These are phyloP conservation scores for Drosophila lacicola DNA, from an alignment of 2,888 invertebrate species.

Conservation along the genomic window DNA sequence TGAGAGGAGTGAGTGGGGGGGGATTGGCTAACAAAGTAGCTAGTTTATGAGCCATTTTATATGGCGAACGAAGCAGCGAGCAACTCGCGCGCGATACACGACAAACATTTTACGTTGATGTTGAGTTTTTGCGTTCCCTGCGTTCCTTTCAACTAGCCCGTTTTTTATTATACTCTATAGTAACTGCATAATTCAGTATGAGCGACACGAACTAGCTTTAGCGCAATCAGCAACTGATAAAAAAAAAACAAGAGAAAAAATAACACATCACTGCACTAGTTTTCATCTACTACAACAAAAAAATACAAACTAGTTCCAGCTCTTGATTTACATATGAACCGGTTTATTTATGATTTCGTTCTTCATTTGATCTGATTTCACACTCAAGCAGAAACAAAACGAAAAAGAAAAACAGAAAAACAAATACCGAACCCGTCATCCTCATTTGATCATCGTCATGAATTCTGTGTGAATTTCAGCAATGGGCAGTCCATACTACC, in stretches of 20 bases:
- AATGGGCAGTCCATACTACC: conserved; percentile 89
- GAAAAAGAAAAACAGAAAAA: conserved; percentile 25
- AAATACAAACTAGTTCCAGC: conserved; percentile 23
- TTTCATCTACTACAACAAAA: conserved; percentile 39
- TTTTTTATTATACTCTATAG: conserved; percentile 10
- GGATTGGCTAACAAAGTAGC: conserved; percentile 52
- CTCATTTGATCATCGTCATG: conserved; percentile 86
- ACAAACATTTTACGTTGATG: conserved; percentile 56
- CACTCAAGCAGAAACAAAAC: conserved; percentile 19
- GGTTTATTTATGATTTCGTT: conserved; percentile 23
- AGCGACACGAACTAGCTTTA: conserved; percentile 73
- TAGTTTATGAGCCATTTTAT: conserved; percentile 63
- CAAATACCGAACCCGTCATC: conserved; percentile 77
- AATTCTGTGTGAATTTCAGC: conserved; percentile 85
- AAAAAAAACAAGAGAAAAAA: too few species aligned
- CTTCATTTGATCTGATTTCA: conserved; percentile 8
- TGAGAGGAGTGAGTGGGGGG: not conserved
- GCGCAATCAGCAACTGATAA: conserved; percentile 53
- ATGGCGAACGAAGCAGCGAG: conserved; percentile 15
- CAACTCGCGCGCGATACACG: conserved; percentile 34
- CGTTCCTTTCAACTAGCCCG: conserved; percentile 32
- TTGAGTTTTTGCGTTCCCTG: conserved; percentile 44
- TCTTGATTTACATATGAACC: conserved; percentile 25
- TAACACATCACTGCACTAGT: conserved; percentile 59
- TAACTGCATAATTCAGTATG: conserved; percentile 46